Evolutionary conservation across 2,797 vertebrate species (phyloP).

Genomic region (Cynopterus sphinx): DNA sequence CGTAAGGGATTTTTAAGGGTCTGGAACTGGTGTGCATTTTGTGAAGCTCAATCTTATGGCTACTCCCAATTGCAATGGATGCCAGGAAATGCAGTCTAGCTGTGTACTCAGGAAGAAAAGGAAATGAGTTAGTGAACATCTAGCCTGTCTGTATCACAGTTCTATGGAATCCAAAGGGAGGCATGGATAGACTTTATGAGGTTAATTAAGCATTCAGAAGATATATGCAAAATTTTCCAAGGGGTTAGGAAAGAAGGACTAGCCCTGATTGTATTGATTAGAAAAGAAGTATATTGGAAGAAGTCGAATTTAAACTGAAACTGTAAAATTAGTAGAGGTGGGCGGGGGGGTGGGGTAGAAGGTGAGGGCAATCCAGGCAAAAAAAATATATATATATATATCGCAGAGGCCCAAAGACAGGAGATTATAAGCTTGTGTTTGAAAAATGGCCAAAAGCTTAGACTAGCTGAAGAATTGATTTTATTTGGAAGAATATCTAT

Average conservation of each 20-base stretch:
- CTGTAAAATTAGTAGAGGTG: not conserved
- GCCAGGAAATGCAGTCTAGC: not conserved
- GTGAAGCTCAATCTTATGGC: not conserved
- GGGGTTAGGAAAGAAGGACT: not conserved
- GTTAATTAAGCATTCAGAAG: not conserved
- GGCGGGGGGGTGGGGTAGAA: not conserved
- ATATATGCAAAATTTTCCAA: not conserved
- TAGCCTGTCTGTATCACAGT: not conserved
- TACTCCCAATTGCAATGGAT: not conserved
- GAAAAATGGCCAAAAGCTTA: constrained; percentile 20
- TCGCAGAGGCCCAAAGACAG: not conserved
- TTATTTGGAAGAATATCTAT: not conserved
- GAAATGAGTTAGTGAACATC: not conserved
- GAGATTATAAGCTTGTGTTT: not conserved
- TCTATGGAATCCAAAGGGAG: not conserved
- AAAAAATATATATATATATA: not conserved
- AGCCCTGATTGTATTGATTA: not conserved
- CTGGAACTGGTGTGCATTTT: not conserved
- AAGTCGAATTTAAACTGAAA: not conserved
- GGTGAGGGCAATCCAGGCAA: not conserved
- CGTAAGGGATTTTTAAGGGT: not conserved
- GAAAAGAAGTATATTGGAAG: not conserved
- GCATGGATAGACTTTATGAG: not conserved
- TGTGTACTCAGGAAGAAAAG: not conserved
- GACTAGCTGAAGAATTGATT: not conserved